Base-by-base conservation (phyloP, 2,113 vertebrate species). In the Pygoscelis adeliae region DNA sequence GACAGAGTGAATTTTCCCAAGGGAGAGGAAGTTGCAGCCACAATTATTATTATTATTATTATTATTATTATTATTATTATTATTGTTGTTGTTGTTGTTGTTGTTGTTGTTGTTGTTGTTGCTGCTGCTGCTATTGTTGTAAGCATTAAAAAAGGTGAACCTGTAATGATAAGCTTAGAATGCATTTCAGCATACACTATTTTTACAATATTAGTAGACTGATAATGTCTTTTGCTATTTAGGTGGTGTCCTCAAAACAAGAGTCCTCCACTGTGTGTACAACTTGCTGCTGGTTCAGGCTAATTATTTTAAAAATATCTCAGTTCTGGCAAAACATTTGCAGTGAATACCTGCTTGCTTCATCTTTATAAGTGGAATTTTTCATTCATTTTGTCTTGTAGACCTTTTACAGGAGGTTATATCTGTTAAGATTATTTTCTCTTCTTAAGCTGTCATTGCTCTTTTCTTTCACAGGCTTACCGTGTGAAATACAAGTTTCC, bases 401-500 rank as follows among this genome's bases (percentile, higher is more conserved):
- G 83, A 79, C 50, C 69, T 91, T 91, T 89, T 91, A 79, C 50
- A 77, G 46, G 38, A 69, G 59, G 25, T 88, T 93, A 11, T 91
- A 62, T 79, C 72, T 91, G 50, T 88, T 90, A 79, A 65, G 55
- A 82, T 76, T 70, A 52, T 92, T 94, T 94, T 94, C 44, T 69
- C 81, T 87, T 80, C 77, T 77, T 63, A 84, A 86, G 25, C 59
- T 83, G 70, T 63, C 86, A 49, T 67, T 72, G 50, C 34, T 81
- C 80, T 87, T 94, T 97, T 81, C 62, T 86, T 66, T 86, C 73
- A 15, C 23, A 77, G 53, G 53, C 80, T 96, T 96, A 38, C 61
- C 74, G 70, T 81, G 67, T 79, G 87, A 94, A 96, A 94, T 93
- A 83, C 71, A 91, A 92, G 94, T 95, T 96, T 93, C 96, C 85